Conservation (phyloP, 2,113 vertebrate genomes). For the Aphyosemion australe region DNA sequence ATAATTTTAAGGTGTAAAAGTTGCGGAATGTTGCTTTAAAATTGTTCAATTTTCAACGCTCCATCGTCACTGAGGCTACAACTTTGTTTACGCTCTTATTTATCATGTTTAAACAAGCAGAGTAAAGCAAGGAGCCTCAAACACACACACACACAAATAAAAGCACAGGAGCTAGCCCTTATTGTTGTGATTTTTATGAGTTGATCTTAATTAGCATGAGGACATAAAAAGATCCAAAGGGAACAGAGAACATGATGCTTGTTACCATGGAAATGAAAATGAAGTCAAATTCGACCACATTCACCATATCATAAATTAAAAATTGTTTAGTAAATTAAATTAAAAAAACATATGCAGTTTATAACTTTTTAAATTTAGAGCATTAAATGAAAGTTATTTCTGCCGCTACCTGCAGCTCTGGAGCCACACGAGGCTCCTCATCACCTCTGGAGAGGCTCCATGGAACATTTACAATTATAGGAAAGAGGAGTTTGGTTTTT, state of each 20-base stretch:
- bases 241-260: constrained; percentile 37
- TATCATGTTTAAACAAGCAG: constrained; percentile 37
- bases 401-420: no score
- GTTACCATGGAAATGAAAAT: constrained; percentile 67
- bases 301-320: background rate
- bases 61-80: constrained; percentile 39
- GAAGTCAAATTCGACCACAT: constrained; percentile 25
- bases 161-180: constrained; percentile 49
- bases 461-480: no score
- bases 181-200: constrained; percentile 63
- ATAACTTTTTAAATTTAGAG: no score
- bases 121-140: constrained; percentile 28
- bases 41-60: constrained; percentile 40
- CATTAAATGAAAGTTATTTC: no score
- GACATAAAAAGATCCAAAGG: constrained; percentile 46
- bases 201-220: constrained; percentile 68
- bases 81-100: no score
- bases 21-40: no score
- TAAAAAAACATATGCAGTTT: no score
- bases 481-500: no score
- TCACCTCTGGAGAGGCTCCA: no score
- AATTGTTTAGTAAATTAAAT: background rate
- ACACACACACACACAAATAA: constrained; percentile 14
- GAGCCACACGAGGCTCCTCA: no score
- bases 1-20: no score